phyloP scores from a whole-genome alignment of 2,888 invertebrate genomes.

The Sarcophaga subvicina region DNA sequence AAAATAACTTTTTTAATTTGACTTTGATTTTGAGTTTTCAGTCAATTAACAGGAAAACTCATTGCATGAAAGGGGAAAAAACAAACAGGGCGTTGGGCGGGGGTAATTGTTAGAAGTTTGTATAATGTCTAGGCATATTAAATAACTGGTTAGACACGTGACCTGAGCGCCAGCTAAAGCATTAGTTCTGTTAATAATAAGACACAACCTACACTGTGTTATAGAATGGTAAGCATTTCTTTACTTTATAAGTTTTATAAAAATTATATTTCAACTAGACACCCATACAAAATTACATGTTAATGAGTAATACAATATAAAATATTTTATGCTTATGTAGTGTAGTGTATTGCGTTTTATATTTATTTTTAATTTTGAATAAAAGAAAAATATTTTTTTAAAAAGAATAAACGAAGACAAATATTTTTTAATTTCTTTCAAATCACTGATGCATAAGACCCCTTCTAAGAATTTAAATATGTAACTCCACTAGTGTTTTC shows the following conservation, averaged over 20 bases:
- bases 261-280: not conserved
- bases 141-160: slow-evolving; percentile 56
- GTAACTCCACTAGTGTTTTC: not conserved
- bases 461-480: slow-evolving; percentile 75
- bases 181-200: not conserved
- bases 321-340: not conserved
- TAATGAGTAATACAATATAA: slow-evolving; percentile 7
- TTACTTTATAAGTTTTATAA: not conserved
- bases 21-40: slow-evolving; percentile 12
- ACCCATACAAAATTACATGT: slow-evolving; percentile 17
- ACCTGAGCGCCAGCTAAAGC: slow-evolving; percentile 24
- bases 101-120: slow-evolving; percentile 32
- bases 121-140: slow-evolving; percentile 28
- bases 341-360: not conserved
- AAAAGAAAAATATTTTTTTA: not conserved
- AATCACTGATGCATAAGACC: slow-evolving; percentile 76
- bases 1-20: slow-evolving; percentile 33
- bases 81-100: slow-evolving; percentile 32
- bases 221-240: not conserved
- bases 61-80: slow-evolving; percentile 1
- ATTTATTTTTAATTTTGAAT: not conserved
- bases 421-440: slow-evolving; percentile 38
- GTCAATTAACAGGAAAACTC: no score
- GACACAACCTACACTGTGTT: slow-evolving; percentile 34
- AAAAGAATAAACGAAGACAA: not conserved